Conservation (phyloP, 2,888 invertebrate species). For the Blomia tropicalis region DNA sequence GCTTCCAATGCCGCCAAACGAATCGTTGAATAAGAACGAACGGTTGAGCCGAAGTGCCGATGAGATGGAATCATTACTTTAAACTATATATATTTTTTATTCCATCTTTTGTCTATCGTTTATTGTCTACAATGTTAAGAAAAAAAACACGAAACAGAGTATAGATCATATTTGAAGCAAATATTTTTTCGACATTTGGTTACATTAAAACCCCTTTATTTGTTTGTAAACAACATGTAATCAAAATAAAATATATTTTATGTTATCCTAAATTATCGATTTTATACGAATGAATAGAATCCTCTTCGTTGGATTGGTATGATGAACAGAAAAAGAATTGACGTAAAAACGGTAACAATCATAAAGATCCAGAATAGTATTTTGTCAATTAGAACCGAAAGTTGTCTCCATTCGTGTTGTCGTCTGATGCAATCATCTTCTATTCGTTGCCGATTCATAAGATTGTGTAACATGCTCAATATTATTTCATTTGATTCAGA, state of each 20-base stretch:
- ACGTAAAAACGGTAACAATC: constrained; percentile 39
- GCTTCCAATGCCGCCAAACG: not conserved
- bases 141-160: too few relatives aligned
- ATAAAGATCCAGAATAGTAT: constrained; percentile 44
- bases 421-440: constrained; percentile 37
- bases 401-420: constrained; percentile 42
- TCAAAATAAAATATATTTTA: too few relatives aligned
- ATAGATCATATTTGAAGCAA: too few relatives aligned
- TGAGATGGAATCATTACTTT: constrained; percentile 5
- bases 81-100: not conserved
- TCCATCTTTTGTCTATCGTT: not conserved
- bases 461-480: constrained; percentile 37
- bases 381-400: constrained; percentile 42
- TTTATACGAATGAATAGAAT: too few relatives aligned
- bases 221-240: too few relatives aligned
- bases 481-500: constrained; percentile 38
- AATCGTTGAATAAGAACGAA: not conserved
- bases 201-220: too few relatives aligned
- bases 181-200: too few relatives aligned
- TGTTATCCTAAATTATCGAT: too few relatives aligned
- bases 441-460: constrained; percentile 40
- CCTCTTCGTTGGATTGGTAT: constrained; percentile 35
- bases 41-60: constrained; percentile 11
- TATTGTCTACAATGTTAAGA: too few relatives aligned
- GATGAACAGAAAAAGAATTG: constrained; percentile 40